Conservation (phyloP, 2,888 invertebrate genomes). For the Clostera curtula region DNA sequence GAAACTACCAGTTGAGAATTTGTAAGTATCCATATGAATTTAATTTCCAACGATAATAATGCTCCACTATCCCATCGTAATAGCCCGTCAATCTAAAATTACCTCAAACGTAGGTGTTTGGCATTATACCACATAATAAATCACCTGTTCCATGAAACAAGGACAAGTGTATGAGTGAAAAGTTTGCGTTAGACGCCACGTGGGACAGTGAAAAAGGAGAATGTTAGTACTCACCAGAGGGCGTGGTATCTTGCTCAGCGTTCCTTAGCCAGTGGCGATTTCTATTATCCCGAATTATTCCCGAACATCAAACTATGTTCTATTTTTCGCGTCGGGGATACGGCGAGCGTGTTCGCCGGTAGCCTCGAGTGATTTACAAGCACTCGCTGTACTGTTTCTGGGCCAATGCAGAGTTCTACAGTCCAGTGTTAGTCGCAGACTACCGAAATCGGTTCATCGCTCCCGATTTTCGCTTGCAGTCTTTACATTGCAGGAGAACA, state of each 20-base stretch:
- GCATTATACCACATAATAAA: slow-evolving; percentile 42
- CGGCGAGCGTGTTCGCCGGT: slow-evolving; percentile 50
- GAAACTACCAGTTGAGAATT: no score
- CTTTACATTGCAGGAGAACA: no score
- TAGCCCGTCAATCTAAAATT: slow-evolving; percentile 16
- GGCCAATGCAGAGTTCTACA: slow-evolving; percentile 50
- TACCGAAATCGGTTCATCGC: slow-evolving; percentile 44
- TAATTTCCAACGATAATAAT: no score
- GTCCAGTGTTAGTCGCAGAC: slow-evolving; percentile 22
- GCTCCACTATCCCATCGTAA: slow-evolving; percentile 5
- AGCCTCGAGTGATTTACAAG: slow-evolving; percentile 61
- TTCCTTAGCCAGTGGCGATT: slow-evolving; percentile 48
- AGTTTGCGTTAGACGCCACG: slow-evolving; percentile 25
- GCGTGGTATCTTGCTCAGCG: slow-evolving; percentile 46
- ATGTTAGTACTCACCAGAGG: slow-evolving; percentile 57
- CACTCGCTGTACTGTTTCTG: slow-evolving; percentile 54
- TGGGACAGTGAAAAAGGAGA: slow-evolving; percentile 27
- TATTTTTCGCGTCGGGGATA: slow-evolving; percentile 62
- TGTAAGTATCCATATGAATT: no score
- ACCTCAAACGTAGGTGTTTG: slow-evolving; percentile 43
- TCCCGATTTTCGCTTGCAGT: slow-evolving; percentile 37
- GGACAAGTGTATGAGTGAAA: slow-evolving; percentile 27
- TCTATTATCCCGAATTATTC: slow-evolving; percentile 61
- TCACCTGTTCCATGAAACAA: slow-evolving; percentile 42
- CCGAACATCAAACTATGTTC: slow-evolving; percentile 58